phyloP scores from a whole-genome alignment of 2,888 invertebrate species.

The Brenthis ino region DNA sequence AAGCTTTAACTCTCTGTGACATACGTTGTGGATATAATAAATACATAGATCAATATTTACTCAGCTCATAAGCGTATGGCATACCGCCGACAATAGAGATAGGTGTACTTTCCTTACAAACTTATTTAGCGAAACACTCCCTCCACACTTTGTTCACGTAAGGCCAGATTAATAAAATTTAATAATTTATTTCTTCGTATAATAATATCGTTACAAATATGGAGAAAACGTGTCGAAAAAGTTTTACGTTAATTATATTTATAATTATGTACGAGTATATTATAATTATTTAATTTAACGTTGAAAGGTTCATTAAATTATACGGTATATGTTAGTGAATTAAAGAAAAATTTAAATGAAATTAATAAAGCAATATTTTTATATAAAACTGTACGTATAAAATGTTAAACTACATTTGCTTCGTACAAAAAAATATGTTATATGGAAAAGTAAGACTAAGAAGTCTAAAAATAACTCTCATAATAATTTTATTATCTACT shows the following conservation, averaged over 20 bases:
- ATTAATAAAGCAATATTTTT: too few species aligned
- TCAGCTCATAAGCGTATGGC: slow-evolving; percentile 45
- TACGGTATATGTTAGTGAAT: too few species aligned
- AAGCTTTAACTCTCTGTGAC: slow-evolving; percentile 21
- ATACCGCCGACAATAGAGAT: slow-evolving; percentile 12
- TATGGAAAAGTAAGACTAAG: too few species aligned
- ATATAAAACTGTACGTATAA: too few species aligned
- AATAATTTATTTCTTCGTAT: slow-evolving; percentile 6
- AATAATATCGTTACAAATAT: not conserved
- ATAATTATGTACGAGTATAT: not conserved
- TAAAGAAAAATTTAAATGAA: too few species aligned
- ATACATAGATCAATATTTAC: slow-evolving; percentile 57
- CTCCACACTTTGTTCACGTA: slow-evolving; percentile 23
- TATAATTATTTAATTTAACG: slow-evolving; percentile 2
- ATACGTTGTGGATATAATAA: slow-evolving; percentile 43
- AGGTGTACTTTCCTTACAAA: slow-evolving; percentile 27
- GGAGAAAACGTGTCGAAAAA: slow-evolving; percentile 11
- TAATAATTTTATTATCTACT: too few species aligned
- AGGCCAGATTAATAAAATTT: slow-evolving; percentile 18
- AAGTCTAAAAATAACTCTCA: too few species aligned
- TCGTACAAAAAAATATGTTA: too few species aligned
- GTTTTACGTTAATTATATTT: slow-evolving; percentile 8
- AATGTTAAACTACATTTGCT: too few species aligned
- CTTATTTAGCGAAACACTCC: slow-evolving; percentile 24
- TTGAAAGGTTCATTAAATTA: not conserved